Conservation (phyloP, 2,888 invertebrate genomes). For the Cephus pulcher region DNA sequence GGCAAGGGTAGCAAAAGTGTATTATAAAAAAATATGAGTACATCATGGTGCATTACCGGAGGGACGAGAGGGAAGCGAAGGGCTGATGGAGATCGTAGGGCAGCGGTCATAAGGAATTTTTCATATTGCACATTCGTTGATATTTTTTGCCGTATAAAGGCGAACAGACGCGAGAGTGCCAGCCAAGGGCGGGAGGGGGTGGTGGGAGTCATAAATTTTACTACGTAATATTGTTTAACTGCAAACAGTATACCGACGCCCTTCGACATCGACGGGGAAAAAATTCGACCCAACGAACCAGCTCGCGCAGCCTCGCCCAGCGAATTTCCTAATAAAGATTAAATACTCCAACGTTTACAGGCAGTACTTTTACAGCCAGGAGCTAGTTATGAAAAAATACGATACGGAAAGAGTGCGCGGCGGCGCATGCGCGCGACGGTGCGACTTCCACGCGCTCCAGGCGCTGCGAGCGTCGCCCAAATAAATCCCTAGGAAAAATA, state of each 20-base stretch:
- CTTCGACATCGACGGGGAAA: conserved; percentile 38
- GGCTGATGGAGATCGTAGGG: conserved; percentile 12
- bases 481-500: not conserved
- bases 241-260: conserved; percentile 59
- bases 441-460: not conserved
- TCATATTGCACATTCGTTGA: conserved; percentile 58
- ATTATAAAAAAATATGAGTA: not conserved
- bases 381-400: conserved; percentile 48
- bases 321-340: not conserved
- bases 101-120: conserved; percentile 60
- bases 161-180: not conserved
- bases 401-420: conserved; percentile 35
- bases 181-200: conserved; percentile 15
- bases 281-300: conserved; percentile 32
- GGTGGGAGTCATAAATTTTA: conserved; percentile 59
- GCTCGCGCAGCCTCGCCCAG: not conserved
- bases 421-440: conserved; percentile 18
- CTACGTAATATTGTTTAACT: conserved; percentile 65
- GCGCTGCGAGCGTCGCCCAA: not conserved
- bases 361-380: conserved; percentile 13
- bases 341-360: not conserved
- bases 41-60: not conserved
- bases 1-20: not conserved
- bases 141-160: conserved; percentile 38
- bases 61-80: not conserved